A percentile compares a stretch with the other conserved stretches of the same genome.
These are phyloP conservation scores for Hippocampus kuda DNA, from an alignment of 2,797 vertebrate species.

Conservation along the genomic window DNA sequence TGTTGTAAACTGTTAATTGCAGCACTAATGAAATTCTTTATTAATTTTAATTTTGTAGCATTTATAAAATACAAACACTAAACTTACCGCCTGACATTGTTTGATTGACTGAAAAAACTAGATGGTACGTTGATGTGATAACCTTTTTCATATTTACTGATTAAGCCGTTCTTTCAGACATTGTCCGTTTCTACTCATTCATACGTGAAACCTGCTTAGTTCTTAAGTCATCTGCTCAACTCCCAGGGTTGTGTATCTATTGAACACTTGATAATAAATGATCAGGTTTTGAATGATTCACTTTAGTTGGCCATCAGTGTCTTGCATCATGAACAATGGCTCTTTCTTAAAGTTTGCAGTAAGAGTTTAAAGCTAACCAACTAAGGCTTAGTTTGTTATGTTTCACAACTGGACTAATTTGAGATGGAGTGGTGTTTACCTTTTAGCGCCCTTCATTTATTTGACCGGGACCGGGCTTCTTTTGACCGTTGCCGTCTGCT, in stretches of 20 bases:
- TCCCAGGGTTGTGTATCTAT: neutral
- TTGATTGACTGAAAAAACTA: too few relatives aligned
- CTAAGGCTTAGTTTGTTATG: neutral
- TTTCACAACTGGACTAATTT: slow-evolving; percentile 3
- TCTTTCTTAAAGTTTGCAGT: neutral
- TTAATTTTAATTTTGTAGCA: too few relatives aligned
- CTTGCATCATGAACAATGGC: neutral
- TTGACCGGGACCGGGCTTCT: slow-evolving; percentile 14
- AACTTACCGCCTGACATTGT: too few relatives aligned
- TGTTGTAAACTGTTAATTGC: too few relatives aligned
- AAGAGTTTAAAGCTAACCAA: neutral
- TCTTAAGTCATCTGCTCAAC: neutral
- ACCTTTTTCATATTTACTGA: too few relatives aligned
- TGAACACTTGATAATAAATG: neutral
- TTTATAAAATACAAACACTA: too few relatives aligned
- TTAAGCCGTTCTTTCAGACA: too few relatives aligned
- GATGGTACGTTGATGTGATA: too few relatives aligned
- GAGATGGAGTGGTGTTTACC: neutral
- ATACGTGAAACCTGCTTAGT: neutral
- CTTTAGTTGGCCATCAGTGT: neutral
- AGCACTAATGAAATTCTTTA: too few relatives aligned
- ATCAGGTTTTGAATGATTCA: slow-evolving; percentile 3
- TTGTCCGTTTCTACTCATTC: neutral
- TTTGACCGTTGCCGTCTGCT: slow-evolving; percentile 22
- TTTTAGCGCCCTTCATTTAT: slow-evolving; percentile 10